Evolutionary conservation across 1,140 invertebrate genomes (phyloP).

Genomic region (Chrysopa pallens): DNA sequence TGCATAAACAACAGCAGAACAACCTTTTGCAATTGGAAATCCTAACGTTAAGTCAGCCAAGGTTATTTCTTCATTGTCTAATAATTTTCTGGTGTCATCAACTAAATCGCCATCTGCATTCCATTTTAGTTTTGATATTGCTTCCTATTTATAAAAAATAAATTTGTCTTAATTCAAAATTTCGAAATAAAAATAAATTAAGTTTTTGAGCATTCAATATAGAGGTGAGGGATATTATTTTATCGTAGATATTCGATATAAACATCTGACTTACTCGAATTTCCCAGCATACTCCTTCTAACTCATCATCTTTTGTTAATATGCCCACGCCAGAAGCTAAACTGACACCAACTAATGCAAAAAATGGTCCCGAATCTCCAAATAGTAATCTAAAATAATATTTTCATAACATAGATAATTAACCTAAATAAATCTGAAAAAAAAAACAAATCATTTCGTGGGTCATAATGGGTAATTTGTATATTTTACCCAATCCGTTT

Average conservation of each 20-base stretch:
- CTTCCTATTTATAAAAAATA: slow-evolving; percentile 24
- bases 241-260: too few species aligned
- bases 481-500: too few species aligned
- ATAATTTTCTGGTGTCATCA: slow-evolving; percentile 14
- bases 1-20: slow-evolving; percentile 65
- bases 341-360: slow-evolving; percentile 56
- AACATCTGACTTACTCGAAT: slow-evolving; percentile 38
- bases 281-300: slow-evolving; percentile 62
- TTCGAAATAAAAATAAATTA: too few species aligned
- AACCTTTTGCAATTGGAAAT: slow-evolving; percentile 58
- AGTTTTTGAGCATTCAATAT: too few species aligned
- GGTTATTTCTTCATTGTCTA: slow-evolving; percentile 20
- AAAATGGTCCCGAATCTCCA: slow-evolving; percentile 52
- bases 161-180: too few species aligned
- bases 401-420: too few species aligned
- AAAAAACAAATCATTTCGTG: too few species aligned
- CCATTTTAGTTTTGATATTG: slow-evolving; percentile 39
- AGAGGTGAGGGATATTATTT: too few species aligned
- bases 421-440: too few species aligned
- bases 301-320: slow-evolving; percentile 60
- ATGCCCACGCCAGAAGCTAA: slow-evolving; percentile 53
- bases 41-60: slow-evolving; percentile 49
- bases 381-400: slow-evolving; percentile 31
- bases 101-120: slow-evolving; percentile 33
- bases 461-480: too few species aligned